Conservation (phyloP, 2,888 invertebrate genomes). For the Tenthredo scrophulariae region DNA sequence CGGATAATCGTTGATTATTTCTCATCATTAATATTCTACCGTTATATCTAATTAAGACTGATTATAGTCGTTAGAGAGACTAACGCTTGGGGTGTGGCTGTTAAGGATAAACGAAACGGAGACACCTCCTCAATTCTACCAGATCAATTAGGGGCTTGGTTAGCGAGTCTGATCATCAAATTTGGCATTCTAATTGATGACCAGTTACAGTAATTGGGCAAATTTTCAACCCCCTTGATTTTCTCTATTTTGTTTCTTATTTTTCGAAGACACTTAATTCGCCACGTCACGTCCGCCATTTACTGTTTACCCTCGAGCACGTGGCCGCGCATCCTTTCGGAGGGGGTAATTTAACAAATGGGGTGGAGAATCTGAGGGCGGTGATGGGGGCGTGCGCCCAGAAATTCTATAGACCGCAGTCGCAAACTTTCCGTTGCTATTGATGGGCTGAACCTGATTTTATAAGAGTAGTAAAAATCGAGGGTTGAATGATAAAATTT, state of each 20-base stretch:
- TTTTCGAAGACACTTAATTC: background rate
- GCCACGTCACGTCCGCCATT: slow-evolving; percentile 29
- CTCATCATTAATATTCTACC: background rate
- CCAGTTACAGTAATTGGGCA: background rate
- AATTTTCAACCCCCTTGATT: background rate
- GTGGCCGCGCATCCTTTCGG: slow-evolving; percentile 31
- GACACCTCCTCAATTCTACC: slow-evolving; percentile 16
- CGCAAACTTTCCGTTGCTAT: slow-evolving; percentile 48
- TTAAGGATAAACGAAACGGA: background rate
- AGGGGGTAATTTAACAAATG: slow-evolving; percentile 23
- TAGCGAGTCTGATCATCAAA: background rate
- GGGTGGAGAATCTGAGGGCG: slow-evolving; percentile 34
- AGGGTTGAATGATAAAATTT: background rate
- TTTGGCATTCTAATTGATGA: background rate
- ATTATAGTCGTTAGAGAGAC: slow-evolving; percentile 28
- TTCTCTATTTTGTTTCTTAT: background rate
- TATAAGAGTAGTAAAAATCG: background rate
- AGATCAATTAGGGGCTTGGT: background rate
- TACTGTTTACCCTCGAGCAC: slow-evolving; percentile 40
- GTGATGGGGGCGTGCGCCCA: slow-evolving; percentile 47
- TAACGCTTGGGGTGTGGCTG: background rate
- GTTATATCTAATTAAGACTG: slow-evolving; percentile 32
- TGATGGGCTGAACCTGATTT: slow-evolving; percentile 29
- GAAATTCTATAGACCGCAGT: slow-evolving; percentile 42
- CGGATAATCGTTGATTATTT: background rate